Base-by-base conservation (phyloP, 2,797 vertebrate species). In the Danio aesculapii region DNA sequence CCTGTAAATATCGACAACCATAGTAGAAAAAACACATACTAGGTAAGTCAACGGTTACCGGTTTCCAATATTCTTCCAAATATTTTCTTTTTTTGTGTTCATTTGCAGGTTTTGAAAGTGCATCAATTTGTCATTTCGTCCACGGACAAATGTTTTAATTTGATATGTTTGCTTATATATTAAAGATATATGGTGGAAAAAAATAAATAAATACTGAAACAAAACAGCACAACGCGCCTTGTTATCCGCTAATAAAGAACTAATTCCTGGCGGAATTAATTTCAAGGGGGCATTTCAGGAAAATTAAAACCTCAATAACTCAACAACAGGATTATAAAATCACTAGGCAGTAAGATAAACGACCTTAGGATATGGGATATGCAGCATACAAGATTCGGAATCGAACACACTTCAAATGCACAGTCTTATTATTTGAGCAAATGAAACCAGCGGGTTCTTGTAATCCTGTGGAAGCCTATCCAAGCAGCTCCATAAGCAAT, bases 401-500 rank as follows among this genome's bases (percentile, higher is more conserved):
- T 75, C 12, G 1, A 72, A 58, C 19, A 19, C 59, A 55, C 21
- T 79, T 81, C 53, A 75, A 72, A 75, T 57, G 44, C 39, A 61
- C 39, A 17, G 46, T 59, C 39, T 41, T 46, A 57, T 30, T 8
- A 17, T 55, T 53, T 17, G 19, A 39, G 55, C 74, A 50, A 76
- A 76, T 67, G 9, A 46, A 76, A 58, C 13, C 55, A 46, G 57
- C 67, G 19, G 77, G 76, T 84, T 77, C 74, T 61, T 77, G 70
- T 66, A 78, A 79, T 63, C 30, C 74, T 16, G 76, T 67, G 14
- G 30, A 84, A 84, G 86, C 81, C 84, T 82, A 85, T 82, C 78
- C 69, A 52, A 66, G 77, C 69, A 64, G 81, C 68, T 81, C 81
- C 63, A 81, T 86, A 84, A 86, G 91, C 88, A 89, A 91, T 90